Conservation (phyloP, 2,888 invertebrate genomes). For the Ochropleura leucogaster region DNA sequence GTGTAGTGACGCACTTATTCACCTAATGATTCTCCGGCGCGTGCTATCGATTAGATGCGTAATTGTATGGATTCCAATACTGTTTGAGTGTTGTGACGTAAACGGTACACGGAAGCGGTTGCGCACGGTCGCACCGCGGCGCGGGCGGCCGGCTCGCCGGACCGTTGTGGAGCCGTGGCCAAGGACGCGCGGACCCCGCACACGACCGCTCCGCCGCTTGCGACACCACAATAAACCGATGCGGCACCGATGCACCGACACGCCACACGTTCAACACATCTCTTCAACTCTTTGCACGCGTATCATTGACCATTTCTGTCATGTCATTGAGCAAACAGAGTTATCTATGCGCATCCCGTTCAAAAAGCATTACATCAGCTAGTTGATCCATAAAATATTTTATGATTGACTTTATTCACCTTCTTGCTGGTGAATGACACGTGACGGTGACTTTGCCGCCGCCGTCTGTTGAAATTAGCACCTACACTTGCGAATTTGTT, state of each 20-base stretch:
- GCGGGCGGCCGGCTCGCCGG: slow-evolving; percentile 63
- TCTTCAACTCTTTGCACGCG: slow-evolving; percentile 28
- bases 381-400: slow-evolving; percentile 55
- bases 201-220: slow-evolving; percentile 74
- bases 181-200: slow-evolving; percentile 80
- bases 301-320: neutral
- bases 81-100: slow-evolving; percentile 72
- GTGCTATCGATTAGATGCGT: slow-evolving; percentile 72
- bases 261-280: slow-evolving; percentile 47
- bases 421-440: slow-evolving; percentile 74
- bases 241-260: slow-evolving; percentile 64
- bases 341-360: slow-evolving; percentile 18
- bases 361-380: slow-evolving; percentile 41
- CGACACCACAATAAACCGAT: slow-evolving; percentile 74
- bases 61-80: slow-evolving; percentile 65
- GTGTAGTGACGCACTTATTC: slow-evolving; percentile 66
- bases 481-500: slow-evolving; percentile 73
- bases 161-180: slow-evolving; percentile 76
- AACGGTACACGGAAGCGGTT: slow-evolving; percentile 83
- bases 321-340: slow-evolving; percentile 7
- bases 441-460: slow-evolving; percentile 76
- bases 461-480: slow-evolving; percentile 76
- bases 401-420: slow-evolving; percentile 75
- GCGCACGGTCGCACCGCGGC: slow-evolving; percentile 78
- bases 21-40: slow-evolving; percentile 66